These are phyloP conservation scores for Lissonota sp. DNA, from an alignment of 2,888 invertebrate species.

Conservation along the genomic window DNA sequence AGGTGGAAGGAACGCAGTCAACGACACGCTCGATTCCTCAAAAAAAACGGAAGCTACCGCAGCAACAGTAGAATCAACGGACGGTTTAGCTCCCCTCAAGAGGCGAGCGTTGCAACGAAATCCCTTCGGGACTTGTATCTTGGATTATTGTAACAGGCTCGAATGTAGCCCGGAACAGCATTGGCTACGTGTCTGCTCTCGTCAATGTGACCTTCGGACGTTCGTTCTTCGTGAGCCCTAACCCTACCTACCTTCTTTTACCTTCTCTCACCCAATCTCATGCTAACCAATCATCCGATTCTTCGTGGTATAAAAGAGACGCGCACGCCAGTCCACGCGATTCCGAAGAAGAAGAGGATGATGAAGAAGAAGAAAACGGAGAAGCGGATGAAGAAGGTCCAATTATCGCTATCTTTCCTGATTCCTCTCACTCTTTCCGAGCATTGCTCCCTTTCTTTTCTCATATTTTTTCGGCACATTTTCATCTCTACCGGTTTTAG, in stretches of 20 bases:
- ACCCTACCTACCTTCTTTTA: neutral
- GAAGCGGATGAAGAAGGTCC: conserved; percentile 18
- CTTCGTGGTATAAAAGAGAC: conserved; percentile 10
- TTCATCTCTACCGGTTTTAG: too few species aligned
- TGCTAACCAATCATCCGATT: conserved; percentile 45
- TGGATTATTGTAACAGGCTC: neutral
- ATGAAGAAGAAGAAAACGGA: too few species aligned
- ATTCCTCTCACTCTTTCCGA: neutral
- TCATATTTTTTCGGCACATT: too few species aligned
- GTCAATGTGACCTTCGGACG: conserved; percentile 42
- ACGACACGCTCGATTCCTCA: conserved; percentile 21
- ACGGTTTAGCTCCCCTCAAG: neutral
- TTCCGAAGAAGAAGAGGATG: neutral
- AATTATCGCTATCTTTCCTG: conserved; percentile 17
- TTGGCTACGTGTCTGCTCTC: conserved; percentile 8
- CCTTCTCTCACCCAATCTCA: neutral
- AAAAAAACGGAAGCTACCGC: conserved; percentile 37
- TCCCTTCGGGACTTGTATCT: neutral
- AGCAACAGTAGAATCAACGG: neutral
- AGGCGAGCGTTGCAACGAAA: conserved; percentile 7
- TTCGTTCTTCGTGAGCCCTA: conserved; percentile 31
- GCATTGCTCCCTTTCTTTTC: neutral
- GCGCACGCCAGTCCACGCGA: conserved; percentile 28
- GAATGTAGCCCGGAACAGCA: conserved; percentile 26
- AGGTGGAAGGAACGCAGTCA: conserved; percentile 1